Conservation (phyloP, 2,888 invertebrate species). For the Drosophila demipolita region DNA sequence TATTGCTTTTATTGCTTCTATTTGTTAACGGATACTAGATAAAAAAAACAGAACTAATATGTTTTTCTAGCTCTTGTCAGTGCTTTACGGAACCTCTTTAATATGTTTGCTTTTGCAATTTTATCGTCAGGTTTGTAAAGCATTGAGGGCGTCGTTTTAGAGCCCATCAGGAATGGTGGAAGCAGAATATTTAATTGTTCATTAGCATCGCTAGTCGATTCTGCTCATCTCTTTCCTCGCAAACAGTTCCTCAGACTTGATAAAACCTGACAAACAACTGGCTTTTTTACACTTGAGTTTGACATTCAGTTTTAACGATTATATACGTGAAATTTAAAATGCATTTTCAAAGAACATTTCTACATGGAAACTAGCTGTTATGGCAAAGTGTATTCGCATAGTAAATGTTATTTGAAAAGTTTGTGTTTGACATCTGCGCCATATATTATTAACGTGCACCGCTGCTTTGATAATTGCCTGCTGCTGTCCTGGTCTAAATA, state of each 20-base stretch:
- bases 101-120: background rate
- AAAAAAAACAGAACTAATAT: background rate
- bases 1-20: background rate
- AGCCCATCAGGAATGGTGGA: background rate
- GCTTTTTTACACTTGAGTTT: background rate
- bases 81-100: background rate
- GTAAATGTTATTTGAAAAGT: slow-evolving; percentile 1
- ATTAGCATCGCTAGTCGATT: background rate
- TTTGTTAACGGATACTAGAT: background rate
- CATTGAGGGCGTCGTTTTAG: background rate
- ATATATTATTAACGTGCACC: slow-evolving; percentile 36
- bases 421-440: slow-evolving; percentile 9
- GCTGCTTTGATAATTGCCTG: slow-evolving; percentile 18
- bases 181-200: background rate
- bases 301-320: background rate
- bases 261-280: background rate
- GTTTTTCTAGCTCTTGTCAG: background rate
- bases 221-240: background rate
- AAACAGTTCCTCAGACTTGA: background rate
- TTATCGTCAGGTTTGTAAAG: too few species aligned
- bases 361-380: background rate
- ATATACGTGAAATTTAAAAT: background rate
- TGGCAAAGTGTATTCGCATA: background rate
- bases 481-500: slow-evolving; percentile 42
- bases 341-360: background rate